Conservation (phyloP, 2,113 vertebrate genomes). For the Odocoileus hemionus region DNA sequence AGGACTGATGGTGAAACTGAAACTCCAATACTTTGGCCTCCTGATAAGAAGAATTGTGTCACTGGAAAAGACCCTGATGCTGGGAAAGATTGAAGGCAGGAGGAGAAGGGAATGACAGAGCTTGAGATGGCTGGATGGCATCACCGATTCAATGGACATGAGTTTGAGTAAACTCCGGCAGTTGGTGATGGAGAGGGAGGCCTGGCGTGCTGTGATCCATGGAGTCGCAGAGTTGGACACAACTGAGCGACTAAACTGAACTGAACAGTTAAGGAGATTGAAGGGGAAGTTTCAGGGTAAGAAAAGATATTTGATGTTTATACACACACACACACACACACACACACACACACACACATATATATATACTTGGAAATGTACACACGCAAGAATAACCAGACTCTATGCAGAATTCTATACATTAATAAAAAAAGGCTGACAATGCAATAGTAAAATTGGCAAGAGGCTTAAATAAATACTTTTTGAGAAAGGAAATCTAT, state of each 20-base stretch:
- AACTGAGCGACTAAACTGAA: neutral
- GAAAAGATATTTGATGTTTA: neutral
- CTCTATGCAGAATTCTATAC: neutral
- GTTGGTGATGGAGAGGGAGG: neutral
- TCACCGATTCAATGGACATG: neutral
- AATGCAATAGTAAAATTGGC: neutral
- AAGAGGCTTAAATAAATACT: neutral
- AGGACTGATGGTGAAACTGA: neutral
- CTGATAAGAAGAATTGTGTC: neutral
- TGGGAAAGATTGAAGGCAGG: neutral
- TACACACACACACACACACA: neutral
- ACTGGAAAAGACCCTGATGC: neutral
- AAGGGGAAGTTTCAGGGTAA: neutral
- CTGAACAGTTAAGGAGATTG: neutral
- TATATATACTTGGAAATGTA: neutral
- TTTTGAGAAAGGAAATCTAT: neutral
- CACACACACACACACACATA: too few relatives aligned
- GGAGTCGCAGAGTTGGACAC: neutral
- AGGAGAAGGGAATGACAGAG: neutral
- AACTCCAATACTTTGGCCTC: neutral
- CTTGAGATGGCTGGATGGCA: neutral
- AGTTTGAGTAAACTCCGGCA: neutral
- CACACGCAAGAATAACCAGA: neutral
- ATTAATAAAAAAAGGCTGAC: neutral
- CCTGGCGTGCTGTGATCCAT: neutral